Evolutionary conservation across 2,113 vertebrate genomes (phyloP), one percentile per base, ranked within the genome.

Genomic region (Toxostoma redivivum): DNA sequence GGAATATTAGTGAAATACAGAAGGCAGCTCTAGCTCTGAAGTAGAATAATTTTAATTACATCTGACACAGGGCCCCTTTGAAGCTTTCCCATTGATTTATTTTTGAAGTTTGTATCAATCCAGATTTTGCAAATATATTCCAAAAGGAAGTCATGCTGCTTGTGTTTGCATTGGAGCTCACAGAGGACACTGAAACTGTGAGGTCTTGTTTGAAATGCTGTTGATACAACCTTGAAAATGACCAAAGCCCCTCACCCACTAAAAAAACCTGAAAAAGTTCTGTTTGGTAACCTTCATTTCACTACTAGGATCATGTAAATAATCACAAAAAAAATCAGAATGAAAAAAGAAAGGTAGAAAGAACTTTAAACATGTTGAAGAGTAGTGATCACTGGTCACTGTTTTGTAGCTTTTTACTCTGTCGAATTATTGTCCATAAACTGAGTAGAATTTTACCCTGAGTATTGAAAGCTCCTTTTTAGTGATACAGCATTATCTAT

Each of bases 61-160:
- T 65, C 48, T 91, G 89, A 94, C 50, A 40, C 20, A 28, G 10
- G 28, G 15, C 9, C 38, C 9, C 30, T 90, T 90, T 92, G 86
- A 90, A 81, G 48, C 18, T 61, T 92, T 86, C 27, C 64, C n/a
- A 67, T 57, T 87, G 65, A 69, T 86, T 85, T 81, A 25, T 71
- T 81, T 84, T 80, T 79, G 61, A 89, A 82, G 48, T 33, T 84
- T 89, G 51, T 87, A 57, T 31, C 76, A 88, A 47, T 81, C 18
- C 57, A 69, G 61, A 54, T 92, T 81, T 24, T 66, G 61, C 35
- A 86, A 31, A 24, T 91, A 11, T 25, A 58, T 44, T 86, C 44
- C n/a, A 54, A 37, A 72, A 88, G 33, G 62, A 81, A 92, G 15
- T 53, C 18, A 8, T 53, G 8, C 30, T 65, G 50, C 22, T 87